Evolutionary conservation across 2,797 vertebrate genomes (phyloP), one percentile per base, ranked within the genome.

Genomic region (Podarcis siculus): DNA sequence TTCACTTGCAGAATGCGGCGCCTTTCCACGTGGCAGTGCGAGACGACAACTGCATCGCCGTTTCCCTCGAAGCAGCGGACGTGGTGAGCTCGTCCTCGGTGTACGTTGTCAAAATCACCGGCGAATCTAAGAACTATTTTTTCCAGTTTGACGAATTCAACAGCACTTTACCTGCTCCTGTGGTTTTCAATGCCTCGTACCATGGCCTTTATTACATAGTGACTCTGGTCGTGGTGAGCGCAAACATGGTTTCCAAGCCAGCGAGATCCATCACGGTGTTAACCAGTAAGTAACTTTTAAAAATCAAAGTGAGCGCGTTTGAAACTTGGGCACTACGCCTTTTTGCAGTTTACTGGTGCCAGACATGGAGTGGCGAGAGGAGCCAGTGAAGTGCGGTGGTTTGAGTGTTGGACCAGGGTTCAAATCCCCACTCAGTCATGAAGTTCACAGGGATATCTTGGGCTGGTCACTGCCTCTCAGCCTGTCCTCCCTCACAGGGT

Each of bases 201-300:
- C 98, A 98, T 10, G 99, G 98, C 8, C 97, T 98, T 2, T 98
- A 98, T 94, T 99, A 99, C 95, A 97, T 96, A 3, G 96, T 99
- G 90, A 98, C 97, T 23, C 97, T 99, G 8, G 95, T 99, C 93
- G 95, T 97, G n/a, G 95, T 95, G 81, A 97, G 95, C 81, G 97
- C 97, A 61, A 97, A 95, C 79, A 92, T 93, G 94, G 97, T 98
- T 94, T 97, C 97, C 95, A 97, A 97, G 92, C 97, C 98, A 4
- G 73, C 96, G 15, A 96, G 96, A 94, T 98, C 97, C 2, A 82
- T 98, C 42, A 95, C 97, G 3, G 95, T 99, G 81, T 95, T 99
- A 95, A 99, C 98, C 85, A 98, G 99, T 99, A 97, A 98, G 98
- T 96, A 93, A 49, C 0, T 3, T 89, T 79, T 73, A 77, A 7